Percentiles rank a stretch among this genome's conserved stretches.
Evolutionary conservation across 1,140 invertebrate genomes (phyloP).

Genomic region (Dendrolimus punctatus): DNA sequence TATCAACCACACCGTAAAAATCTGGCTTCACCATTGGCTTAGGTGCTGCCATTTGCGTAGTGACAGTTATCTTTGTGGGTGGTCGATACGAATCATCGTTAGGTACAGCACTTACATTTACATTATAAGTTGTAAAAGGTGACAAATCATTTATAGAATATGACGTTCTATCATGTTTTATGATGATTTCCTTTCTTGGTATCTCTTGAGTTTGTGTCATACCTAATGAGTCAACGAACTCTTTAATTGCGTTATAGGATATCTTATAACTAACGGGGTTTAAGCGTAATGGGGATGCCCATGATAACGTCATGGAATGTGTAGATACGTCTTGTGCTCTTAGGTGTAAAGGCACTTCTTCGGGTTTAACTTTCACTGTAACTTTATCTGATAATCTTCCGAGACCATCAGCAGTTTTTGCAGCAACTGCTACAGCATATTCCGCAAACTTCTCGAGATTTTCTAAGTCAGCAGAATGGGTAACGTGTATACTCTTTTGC

Average conservation of each 20-base stretch:
- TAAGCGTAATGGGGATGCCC: constrained; percentile 92
- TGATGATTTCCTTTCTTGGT: constrained; percentile 79
- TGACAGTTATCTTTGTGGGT: constrained; percentile 94
- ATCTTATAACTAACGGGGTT: constrained; percentile 94
- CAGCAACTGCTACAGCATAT: constrained; percentile 94
- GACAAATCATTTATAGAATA: constrained; percentile 90
- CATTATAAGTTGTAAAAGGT: constrained; percentile 95
- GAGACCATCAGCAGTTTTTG: constrained; percentile 81
- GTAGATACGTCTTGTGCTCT: constrained; percentile 90
- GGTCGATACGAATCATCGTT: constrained; percentile 88
- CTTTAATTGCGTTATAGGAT: constrained; percentile 93
- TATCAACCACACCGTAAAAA: constrained; percentile 90
- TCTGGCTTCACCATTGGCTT: constrained; percentile 96
- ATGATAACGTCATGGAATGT: constrained; percentile 92
- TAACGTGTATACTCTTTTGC: constrained; percentile 86
- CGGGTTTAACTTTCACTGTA: constrained; percentile 90
- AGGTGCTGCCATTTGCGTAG: constrained; percentile 96
- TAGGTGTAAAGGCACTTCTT: constrained; percentile 91
- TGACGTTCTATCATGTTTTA: constrained; percentile 79
- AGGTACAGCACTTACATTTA: constrained; percentile 93
- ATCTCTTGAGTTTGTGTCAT: constrained; percentile 91
- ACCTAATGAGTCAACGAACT: constrained; percentile 94
- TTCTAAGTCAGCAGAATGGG: constrained; percentile 91
- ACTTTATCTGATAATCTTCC: constrained; percentile 84
- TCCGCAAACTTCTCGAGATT: constrained; percentile 93